Percentiles rank a stretch among this genome's conserved stretches.
Conservation (phyloP, 1,140 invertebrate species). For the Rhyacophila brunnea region DNA sequence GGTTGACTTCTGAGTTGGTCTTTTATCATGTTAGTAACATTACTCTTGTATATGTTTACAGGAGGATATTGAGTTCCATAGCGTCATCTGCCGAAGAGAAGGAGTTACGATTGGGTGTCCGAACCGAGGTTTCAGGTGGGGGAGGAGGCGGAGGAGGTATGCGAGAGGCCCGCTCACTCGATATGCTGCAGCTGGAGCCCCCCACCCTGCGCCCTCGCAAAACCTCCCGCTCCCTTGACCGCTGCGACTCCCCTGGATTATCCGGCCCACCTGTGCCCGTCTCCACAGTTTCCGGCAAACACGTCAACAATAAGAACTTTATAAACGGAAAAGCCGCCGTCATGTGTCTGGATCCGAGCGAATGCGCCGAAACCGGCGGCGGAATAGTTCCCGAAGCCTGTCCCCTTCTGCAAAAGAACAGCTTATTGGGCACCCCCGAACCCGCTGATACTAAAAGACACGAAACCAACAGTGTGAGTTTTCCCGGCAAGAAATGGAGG, state of each 20-base stretch:
- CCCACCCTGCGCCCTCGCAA: conserved; percentile 38
- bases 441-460: conserved; percentile 44
- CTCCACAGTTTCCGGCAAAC: conserved; percentile 42
- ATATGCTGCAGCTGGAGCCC: conserved; percentile 40
- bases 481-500: conserved; percentile 67
- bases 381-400: conserved; percentile 53
- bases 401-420: conserved; percentile 50
- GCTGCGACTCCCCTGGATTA: conserved; percentile 34
- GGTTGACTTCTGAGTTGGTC: too few species aligned
- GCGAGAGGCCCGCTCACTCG: conserved; percentile 45
- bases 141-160: conserved; percentile 28
- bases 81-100: conserved; percentile 45
- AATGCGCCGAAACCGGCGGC: conserved; percentile 53
- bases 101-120: conserved; percentile 15
- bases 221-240: conserved; percentile 47
- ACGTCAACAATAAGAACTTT: conserved; percentile 38
- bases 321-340: conserved; percentile 51
- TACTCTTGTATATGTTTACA: conserved; percentile 29
- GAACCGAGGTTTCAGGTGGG: not conserved
- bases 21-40: not conserved
- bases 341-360: conserved; percentile 51
- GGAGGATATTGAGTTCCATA: conserved; percentile 49
- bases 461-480: conserved; percentile 53
- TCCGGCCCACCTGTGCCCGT: conserved; percentile 36
- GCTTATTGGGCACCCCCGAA: conserved; percentile 45